These are phyloP conservation scores for Menidia beryllina DNA, from an alignment of 2,113 vertebrate genomes.

Conservation along the genomic window DNA sequence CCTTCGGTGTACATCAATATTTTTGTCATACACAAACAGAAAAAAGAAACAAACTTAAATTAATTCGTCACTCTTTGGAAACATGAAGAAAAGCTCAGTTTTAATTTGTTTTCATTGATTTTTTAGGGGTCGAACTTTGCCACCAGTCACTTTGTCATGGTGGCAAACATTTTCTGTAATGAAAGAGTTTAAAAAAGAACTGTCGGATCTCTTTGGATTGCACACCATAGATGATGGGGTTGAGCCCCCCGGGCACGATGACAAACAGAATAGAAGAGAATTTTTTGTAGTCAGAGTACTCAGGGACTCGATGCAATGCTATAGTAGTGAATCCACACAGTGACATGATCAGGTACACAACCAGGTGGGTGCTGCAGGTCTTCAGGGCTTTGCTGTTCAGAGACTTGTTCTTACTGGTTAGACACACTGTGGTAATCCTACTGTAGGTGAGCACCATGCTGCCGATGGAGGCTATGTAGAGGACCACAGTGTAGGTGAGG, in stretches of 20 bases:
- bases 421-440: slow-evolving; percentile 33
- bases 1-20: no score
- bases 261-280: slow-evolving; percentile 34
- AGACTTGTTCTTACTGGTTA: slow-evolving; percentile 55
- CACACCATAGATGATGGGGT: slow-evolving; percentile 52
- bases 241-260: slow-evolving; percentile 57
- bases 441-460: slow-evolving; percentile 12
- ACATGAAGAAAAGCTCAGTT: no score
- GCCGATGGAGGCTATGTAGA: not conserved
- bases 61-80: no score
- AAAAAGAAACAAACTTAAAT: no score
- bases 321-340: slow-evolving; percentile 13
- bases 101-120: no score
- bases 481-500: slow-evolving; percentile 6
- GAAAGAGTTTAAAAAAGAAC: not conserved
- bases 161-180: not conserved
- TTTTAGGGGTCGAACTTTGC: not conserved
- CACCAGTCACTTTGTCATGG: no score
- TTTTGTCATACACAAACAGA: no score
- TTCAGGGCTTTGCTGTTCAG: slow-evolving; percentile 68
- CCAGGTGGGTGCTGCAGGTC: slow-evolving; percentile 66
- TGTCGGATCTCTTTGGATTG: slow-evolving; percentile 10
- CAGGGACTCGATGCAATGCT: slow-evolving; percentile 48
- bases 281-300: slow-evolving; percentile 41
- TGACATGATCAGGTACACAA: slow-evolving; percentile 6